A percentile compares a stretch with the other conserved stretches of the same genome.
phyloP scores from a whole-genome alignment of 1,140 invertebrate species.

The Penaeus japonicus region DNA sequence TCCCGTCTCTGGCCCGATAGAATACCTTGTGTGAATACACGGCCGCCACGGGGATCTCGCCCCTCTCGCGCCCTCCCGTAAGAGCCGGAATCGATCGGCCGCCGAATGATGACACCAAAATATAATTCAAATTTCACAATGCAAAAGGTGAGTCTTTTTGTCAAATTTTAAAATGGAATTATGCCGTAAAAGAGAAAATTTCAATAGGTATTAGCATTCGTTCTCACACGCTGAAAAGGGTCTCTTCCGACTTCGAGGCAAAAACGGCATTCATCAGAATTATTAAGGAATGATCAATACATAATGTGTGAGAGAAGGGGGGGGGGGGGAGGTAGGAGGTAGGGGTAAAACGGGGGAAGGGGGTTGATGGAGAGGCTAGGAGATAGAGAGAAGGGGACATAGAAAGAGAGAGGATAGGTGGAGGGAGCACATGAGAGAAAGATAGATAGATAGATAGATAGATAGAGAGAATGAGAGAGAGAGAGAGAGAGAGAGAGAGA shows the following conservation, averaged over 20 bases:
- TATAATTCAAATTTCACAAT: conserved; percentile 55
- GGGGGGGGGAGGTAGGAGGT: neutral
- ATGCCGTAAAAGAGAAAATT: conserved; percentile 51
- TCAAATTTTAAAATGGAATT: conserved; percentile 56
- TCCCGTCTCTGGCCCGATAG: conserved; percentile 27
- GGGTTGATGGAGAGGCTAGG: neutral
- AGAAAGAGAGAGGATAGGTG: too few species aligned
- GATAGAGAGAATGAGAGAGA: too few species aligned
- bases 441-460: too few species aligned
- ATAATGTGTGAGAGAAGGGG: conserved; percentile 28
- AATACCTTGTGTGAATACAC: conserved; percentile 49
- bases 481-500: too few species aligned
- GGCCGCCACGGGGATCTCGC: neutral
- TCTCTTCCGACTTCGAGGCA: conserved; percentile 13
- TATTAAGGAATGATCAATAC: conserved; percentile 55
- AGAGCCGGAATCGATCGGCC: conserved; percentile 8
- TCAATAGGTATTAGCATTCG: conserved; percentile 55
- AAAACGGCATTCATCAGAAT: conserved; percentile 53
- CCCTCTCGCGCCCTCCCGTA: neutral
- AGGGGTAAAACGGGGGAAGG: neutral
- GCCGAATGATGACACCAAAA: conserved; percentile 47
- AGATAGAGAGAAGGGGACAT: too few species aligned
- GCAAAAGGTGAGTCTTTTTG: conserved; percentile 54
- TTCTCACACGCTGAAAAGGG: conserved; percentile 45
- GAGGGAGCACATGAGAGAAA: too few species aligned